phyloP scores from a whole-genome alignment of 1,140 invertebrate genomes.

The Caenorhabditis briggsae region DNA sequence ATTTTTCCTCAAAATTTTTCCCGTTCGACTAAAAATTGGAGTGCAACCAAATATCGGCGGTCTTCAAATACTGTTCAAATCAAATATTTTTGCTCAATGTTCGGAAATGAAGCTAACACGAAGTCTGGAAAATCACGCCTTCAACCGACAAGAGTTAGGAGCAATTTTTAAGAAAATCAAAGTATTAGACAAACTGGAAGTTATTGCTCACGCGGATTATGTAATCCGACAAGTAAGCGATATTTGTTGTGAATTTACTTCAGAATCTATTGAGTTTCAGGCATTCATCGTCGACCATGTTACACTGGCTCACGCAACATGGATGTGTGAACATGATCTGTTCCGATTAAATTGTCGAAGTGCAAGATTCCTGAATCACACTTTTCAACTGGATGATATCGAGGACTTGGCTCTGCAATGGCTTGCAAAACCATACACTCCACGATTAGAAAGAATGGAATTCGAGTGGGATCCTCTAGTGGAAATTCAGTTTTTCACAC shows the following conservation, averaged over 20 bases:
- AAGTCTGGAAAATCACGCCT: background rate
- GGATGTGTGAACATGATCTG: background rate
- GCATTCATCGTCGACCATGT: background rate
- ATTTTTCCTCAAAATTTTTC: background rate
- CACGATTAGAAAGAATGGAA: slow-evolving; percentile 3
- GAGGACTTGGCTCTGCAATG: background rate
- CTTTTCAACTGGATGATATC: background rate
- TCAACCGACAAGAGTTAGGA: background rate
- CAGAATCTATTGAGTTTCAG: background rate
- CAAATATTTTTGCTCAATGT: background rate
- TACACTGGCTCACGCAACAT: background rate
- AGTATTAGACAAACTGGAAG: background rate
- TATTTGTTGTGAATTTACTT: background rate
- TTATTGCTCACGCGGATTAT: background rate
- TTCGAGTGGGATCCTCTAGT: background rate
- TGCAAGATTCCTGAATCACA: background rate
- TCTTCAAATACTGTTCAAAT: background rate
- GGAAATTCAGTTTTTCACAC: background rate
- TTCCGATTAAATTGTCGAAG: background rate
- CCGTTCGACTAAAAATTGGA: background rate
- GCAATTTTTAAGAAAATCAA: background rate
- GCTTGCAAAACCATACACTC: background rate
- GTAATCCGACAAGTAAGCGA: background rate
- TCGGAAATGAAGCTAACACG: background rate
- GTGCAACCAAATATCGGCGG: background rate